phyloP scores from a whole-genome alignment of 2,113 vertebrate species.

The Pseudois nayaur region DNA sequence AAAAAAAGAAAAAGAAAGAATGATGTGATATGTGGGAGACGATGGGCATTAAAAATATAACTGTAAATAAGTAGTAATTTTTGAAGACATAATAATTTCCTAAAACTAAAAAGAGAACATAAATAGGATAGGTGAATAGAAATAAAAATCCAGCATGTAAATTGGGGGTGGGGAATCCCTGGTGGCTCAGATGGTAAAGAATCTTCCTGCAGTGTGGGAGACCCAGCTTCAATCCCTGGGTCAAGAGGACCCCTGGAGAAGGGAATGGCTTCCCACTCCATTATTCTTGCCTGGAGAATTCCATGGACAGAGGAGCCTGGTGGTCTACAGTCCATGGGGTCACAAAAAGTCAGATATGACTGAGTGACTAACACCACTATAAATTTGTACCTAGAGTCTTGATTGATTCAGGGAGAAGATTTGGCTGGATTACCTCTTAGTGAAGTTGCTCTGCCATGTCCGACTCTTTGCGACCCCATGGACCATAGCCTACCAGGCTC shows the following conservation, averaged over 20 bases:
- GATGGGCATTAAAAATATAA: not conserved
- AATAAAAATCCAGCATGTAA: not conserved
- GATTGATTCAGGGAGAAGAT: not conserved
- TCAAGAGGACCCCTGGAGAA: not conserved
- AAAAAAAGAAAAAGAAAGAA: not conserved
- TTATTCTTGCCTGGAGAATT: not conserved
- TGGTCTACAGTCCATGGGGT: not conserved
- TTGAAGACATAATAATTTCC: not conserved
- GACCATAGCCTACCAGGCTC: no score
- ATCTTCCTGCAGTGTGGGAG: not conserved
- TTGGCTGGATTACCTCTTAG: not conserved
- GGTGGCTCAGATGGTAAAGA: not conserved
- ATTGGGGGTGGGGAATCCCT: not conserved
- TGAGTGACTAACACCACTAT: not conserved
- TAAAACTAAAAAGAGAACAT: not conserved
- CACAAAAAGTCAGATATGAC: not conserved
- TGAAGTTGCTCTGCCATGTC: no score
- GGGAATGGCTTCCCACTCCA: not conserved
- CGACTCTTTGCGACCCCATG: no score
- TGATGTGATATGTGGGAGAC: not conserved
- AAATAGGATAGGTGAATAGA: not conserved
- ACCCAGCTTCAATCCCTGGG: not conserved
- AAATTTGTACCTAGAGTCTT: not conserved
- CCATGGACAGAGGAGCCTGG: not conserved
- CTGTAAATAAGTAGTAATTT: not conserved